Base-by-base conservation (phyloP, 2,797 vertebrate genomes). In the Aquila chrysaetos region DNA sequence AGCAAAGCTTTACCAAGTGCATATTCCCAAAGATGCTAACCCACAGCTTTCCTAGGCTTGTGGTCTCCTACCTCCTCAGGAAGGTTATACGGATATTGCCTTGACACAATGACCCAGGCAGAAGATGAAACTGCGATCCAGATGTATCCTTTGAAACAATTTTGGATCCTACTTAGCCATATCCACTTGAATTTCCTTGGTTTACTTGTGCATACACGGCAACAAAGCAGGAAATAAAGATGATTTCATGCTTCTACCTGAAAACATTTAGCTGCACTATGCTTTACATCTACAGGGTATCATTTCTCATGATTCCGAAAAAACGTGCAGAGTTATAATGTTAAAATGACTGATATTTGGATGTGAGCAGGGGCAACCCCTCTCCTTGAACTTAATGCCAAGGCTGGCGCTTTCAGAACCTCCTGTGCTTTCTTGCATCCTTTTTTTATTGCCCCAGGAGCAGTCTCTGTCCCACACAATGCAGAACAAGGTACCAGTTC, bases 241-340 rank as follows among this genome's bases (percentile, higher is more conserved):
- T 17, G 17, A 77, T 61, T 54, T 46, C 24, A 17, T 27, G 25
- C 11, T 65, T 77, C 76, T 60, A 2, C 17, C 46, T 5, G 1
- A 61, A 92, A 80, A 35, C 9, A 10, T 16, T 60, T 6, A 39
- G 25, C 25, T 49, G 24, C 3, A 1, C 22, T 48, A 10, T 37
- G 81, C 9, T 1, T 77, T 44, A 30, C 1, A 7, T 17, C 60
- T 31, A 37, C 0, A 30, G 43, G 31, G 30, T 17, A 63, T 48
- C 7, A 2, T 27, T 80, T 53, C 31, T 73, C 27, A 41, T 16
- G 19, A 51, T 35, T 63, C 60, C 81, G 51, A 75, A 67, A 59
- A 61, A 63, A 10, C 0, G 2, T 3, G 37, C 19, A 23, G 43
- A 46, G 7, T 33, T 20, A 8, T 6, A 35, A 51, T 4, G 2